These are phyloP conservation scores for Cephalopholis sonnerati DNA, from an alignment of 2,113 vertebrate genomes.

Conservation along the genomic window DNA sequence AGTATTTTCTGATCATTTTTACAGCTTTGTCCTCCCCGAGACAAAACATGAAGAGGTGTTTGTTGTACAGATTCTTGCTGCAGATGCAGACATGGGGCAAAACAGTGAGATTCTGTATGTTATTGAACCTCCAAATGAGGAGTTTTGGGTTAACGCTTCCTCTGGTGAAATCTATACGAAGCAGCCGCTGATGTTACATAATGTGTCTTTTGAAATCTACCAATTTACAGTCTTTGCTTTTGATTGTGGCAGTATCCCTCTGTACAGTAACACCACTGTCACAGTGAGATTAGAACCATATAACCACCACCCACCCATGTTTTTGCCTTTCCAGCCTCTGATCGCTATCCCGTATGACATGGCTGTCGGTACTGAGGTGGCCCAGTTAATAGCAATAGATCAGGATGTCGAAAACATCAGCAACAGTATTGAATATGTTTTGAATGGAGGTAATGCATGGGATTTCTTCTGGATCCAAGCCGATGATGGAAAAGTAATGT, in stretches of 20 bases:
- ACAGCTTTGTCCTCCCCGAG: conserved; percentile 71
- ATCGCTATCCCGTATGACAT: conserved; percentile 77
- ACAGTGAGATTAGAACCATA: conserved; percentile 73
- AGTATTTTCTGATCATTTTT: conserved; percentile 73
- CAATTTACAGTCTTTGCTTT: conserved; percentile 75
- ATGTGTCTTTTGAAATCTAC: conserved; percentile 61
- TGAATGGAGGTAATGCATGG: conserved; percentile 81
- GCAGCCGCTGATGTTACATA: conserved; percentile 63
- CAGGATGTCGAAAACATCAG: conserved; percentile 67
- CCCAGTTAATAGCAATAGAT: conserved; percentile 79
- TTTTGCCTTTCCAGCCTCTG: conserved; percentile 69
- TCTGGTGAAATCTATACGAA: conserved; percentile 81
- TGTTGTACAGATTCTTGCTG: conserved; percentile 77
- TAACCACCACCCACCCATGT: conserved; percentile 80
- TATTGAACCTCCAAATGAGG: conserved; percentile 79
- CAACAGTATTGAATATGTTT: conserved; percentile 67
- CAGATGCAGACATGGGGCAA: conserved; percentile 76
- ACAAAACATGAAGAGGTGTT: conserved; percentile 68
- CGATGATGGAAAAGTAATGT: conserved; percentile 72
- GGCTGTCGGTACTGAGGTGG: conserved; percentile 73
- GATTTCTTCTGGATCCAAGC: conserved; percentile 77
- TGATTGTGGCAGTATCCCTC: conserved; percentile 76
- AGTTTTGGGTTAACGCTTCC: conserved; percentile 79
- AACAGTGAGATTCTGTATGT: conserved; percentile 81
- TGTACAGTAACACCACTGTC: conserved; percentile 68